Conservation (phyloP, 2,888 invertebrate species). For the Habrosyne pyritoides region DNA sequence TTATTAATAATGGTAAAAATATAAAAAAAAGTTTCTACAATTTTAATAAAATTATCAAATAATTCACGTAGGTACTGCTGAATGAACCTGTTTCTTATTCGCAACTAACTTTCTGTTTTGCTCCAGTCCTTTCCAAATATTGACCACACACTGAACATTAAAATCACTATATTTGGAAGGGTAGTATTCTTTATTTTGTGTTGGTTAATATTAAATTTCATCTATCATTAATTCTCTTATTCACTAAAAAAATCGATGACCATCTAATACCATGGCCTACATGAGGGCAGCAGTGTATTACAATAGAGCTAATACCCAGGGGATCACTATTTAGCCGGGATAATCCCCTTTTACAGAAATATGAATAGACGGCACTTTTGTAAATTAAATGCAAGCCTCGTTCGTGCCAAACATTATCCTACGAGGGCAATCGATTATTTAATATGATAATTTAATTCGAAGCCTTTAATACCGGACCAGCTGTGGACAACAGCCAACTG, state of each 20-base stretch:
- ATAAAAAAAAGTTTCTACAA: too few species aligned
- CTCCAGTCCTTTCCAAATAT: too few species aligned
- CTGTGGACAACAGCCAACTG: conserved; percentile 59
- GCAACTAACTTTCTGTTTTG: too few species aligned
- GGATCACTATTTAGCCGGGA: conserved; percentile 72
- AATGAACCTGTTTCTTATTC: too few species aligned
- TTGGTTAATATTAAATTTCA: not conserved
- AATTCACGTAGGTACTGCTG: too few species aligned
- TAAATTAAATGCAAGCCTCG: conserved; percentile 76
- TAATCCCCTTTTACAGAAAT: conserved; percentile 80
- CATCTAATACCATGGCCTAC: conserved; percentile 44
- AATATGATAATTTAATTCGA: conserved; percentile 45
- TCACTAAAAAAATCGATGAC: conserved; percentile 35
- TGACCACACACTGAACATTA: too few species aligned
- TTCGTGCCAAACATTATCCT: conserved; percentile 51
- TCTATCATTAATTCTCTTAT: conserved; percentile 8
- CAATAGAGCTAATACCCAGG: conserved; percentile 67
- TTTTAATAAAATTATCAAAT: too few species aligned
- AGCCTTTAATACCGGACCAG: conserved; percentile 43
- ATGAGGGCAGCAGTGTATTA: conserved; percentile 46
- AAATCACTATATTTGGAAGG: not conserved
- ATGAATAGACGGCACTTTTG: conserved; percentile 72
- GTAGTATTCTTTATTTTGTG: not conserved
- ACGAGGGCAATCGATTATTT: conserved; percentile 57
- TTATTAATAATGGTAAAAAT: too few species aligned